These are phyloP conservation scores for Parochlus steinenii DNA, from an alignment of 2,888 invertebrate species.

Conservation along the genomic window DNA sequence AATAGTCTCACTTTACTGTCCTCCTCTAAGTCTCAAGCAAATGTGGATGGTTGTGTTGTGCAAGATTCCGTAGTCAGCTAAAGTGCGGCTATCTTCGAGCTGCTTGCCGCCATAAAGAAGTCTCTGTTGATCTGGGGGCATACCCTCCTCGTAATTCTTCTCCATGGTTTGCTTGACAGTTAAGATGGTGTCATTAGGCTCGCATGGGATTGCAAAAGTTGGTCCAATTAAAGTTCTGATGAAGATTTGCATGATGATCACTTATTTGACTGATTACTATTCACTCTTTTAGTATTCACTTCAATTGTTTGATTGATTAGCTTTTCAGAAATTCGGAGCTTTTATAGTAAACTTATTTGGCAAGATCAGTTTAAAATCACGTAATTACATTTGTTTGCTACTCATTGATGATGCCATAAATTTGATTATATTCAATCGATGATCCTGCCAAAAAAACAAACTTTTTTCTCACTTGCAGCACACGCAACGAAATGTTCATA, in stretches of 20 bases:
- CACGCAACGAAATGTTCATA: too few relatives aligned
- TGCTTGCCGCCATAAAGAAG: slow-evolving; percentile 44
- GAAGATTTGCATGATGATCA: slow-evolving; percentile 37
- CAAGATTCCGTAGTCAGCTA: slow-evolving; percentile 45
- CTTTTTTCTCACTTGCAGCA: too few relatives aligned
- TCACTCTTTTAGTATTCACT: neutral
- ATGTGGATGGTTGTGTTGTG: slow-evolving; percentile 41
- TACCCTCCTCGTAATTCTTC: slow-evolving; percentile 33
- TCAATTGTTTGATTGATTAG: slow-evolving; percentile 2
- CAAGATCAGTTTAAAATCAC: too few relatives aligned
- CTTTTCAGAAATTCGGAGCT: neutral
- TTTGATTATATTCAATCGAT: too few relatives aligned
- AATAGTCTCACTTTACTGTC: too few relatives aligned
- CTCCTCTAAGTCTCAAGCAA: slow-evolving; percentile 33
- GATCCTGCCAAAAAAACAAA: too few relatives aligned
- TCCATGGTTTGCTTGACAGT: slow-evolving; percentile 42
- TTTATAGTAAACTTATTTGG: too few relatives aligned
- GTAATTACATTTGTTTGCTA: too few relatives aligned
- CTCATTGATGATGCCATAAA: too few relatives aligned
- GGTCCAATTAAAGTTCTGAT: slow-evolving; percentile 36
- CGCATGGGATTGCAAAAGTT: slow-evolving; percentile 38
- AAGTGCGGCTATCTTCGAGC: slow-evolving; percentile 41
- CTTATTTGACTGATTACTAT: neutral
- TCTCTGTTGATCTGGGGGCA: slow-evolving; percentile 42
- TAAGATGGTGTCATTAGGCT: slow-evolving; percentile 42